A percentile compares a stretch with the other conserved stretches of the same genome.
Evolutionary conservation across 2,888 invertebrate genomes (phyloP).

Genomic region (Chelonus formosanus): DNA sequence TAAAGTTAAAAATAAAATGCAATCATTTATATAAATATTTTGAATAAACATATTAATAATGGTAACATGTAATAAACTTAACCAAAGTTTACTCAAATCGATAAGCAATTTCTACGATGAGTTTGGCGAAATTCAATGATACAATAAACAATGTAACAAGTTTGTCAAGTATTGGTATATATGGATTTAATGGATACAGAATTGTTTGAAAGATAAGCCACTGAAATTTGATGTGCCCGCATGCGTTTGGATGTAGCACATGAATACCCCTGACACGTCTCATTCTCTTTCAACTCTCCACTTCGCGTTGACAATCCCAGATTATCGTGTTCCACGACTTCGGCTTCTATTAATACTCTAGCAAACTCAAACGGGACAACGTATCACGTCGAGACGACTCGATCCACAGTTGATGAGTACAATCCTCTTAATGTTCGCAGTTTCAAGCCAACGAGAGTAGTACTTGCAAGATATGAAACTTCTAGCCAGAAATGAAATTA

Average conservation of each 20-base stretch:
- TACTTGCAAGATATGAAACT: constrained; percentile 20
- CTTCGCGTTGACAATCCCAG: constrained; percentile 34
- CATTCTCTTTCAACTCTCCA: constrained; percentile 1
- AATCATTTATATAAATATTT: too few relatives aligned
- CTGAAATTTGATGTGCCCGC: neutral
- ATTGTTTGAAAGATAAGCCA: too few relatives aligned
- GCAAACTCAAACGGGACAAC: constrained; percentile 37
- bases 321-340: constrained; percentile 39
- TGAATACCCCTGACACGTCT: neutral
- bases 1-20: too few relatives aligned
- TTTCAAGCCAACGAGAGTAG: constrained; percentile 24
- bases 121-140: too few relatives aligned
- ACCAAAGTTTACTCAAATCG: too few relatives aligned
- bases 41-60: too few relatives aligned
- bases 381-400: constrained; percentile 35
- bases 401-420: constrained; percentile 36
- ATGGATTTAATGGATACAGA: too few relatives aligned
- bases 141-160: too few relatives aligned
- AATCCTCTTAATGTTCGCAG: constrained; percentile 41
- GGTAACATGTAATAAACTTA: too few relatives aligned
- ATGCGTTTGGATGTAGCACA: constrained; percentile 4
- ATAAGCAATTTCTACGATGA: too few relatives aligned
- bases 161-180: too few relatives aligned
- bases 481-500: constrained; percentile 22
- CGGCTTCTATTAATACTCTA: constrained; percentile 39